Base-by-base conservation (phyloP, 2,888 invertebrate species). In the Gisinianus flammeolus region DNA sequence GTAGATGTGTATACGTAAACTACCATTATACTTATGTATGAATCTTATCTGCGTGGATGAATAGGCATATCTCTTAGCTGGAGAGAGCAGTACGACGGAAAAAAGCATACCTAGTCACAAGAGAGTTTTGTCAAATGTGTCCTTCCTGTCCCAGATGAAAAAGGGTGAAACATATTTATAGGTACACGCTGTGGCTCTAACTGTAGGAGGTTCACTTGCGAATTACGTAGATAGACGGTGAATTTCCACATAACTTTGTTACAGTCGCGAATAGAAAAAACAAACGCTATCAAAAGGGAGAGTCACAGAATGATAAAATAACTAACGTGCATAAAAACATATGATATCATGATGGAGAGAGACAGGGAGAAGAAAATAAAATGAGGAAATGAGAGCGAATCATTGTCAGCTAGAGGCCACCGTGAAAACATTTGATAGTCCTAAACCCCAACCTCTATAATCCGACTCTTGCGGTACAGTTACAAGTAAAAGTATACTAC, bases 151-250 rank as follows among this genome's bases (percentile, higher is more conserved):
- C 76, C 73, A 79, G 69, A 79, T 76, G 79, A 79, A 76, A 79
- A 79, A 79, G 79, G 79, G 71, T 76, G 69, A 77, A 79, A 79
- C 33, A 77, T 79, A 79, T 79, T 79, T 79, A 79, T 79, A 79
- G 76, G 79, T 77, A 68, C 76, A 72, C 56, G 71, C 71, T 44
- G 4, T n/a, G 52, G 44, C 44, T 71, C 30, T 67, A 16, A 19
- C 24, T 33, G 54, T 70, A 70, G 28, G 31, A 71, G 71, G 71
- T 30, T 54, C 26, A 56, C 52, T 72, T 67, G 72, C 56, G 64
- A 74, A 74, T 78, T 78, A 78, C 77, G 68, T 58, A 78, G 62
- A 78, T 33, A 76, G 76, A 69, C 26, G 74, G 30, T 73, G 68
- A 68, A 78, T 67, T 73, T 67, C n/a, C n/a, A n/a, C n/a, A n/a